Conservation (phyloP, 2,113 vertebrate genomes). For the Phalacrocorax pelagicus region DNA sequence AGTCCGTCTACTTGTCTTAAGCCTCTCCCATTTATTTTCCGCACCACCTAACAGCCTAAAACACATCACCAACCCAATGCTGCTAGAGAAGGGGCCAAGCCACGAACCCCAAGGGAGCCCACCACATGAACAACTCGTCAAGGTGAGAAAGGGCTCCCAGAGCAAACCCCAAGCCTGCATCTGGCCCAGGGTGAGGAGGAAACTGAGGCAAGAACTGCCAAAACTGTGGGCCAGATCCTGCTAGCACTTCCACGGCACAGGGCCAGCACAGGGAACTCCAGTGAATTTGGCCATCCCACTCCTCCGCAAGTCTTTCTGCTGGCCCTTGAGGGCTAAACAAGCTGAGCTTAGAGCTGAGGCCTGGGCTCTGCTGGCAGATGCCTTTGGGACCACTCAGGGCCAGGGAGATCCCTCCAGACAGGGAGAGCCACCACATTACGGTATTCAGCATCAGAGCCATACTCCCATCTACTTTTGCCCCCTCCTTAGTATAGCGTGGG, state of each 20-base stretch:
- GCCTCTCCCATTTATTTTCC: not conserved
- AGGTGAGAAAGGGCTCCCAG: not conserved
- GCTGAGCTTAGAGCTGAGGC: not conserved
- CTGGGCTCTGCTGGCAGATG: not conserved
- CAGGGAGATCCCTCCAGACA: not conserved
- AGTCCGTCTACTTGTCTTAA: not conserved
- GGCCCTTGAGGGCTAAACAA: not conserved
- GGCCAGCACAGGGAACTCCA: not conserved
- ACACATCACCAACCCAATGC: not conserved
- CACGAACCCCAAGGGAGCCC: not conserved
- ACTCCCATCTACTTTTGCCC: not conserved
- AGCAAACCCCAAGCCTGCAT: not conserved
- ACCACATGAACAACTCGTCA: rapidly evolving
- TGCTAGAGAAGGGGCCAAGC: not conserved
- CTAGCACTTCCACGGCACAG: rapidly evolving
- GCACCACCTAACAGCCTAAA: not conserved
- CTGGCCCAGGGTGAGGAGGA: not conserved
- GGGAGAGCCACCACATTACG: not conserved
- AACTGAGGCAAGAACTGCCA: not conserved
- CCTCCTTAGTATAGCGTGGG: not conserved
- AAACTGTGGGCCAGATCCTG: not conserved
- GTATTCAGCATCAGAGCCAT: not conserved
- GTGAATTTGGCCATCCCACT: not conserved
- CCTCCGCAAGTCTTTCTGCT: not conserved
- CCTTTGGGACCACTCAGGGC: not conserved